A percentile compares a stretch with the other conserved stretches of the same genome.
phyloP scores from a whole-genome alignment of 1,140 invertebrate species.

The Euwallacea fornicatus region DNA sequence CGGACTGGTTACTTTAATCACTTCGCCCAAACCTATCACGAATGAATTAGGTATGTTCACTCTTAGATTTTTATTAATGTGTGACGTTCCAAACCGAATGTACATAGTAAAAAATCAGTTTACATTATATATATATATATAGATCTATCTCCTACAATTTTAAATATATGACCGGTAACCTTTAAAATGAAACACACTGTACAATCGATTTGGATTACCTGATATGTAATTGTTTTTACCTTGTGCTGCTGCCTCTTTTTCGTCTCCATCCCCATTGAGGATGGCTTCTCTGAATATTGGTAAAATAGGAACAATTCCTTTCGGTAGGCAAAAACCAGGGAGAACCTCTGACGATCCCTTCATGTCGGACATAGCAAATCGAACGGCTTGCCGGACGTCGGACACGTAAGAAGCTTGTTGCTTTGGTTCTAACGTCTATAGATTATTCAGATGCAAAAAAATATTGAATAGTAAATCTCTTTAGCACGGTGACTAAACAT shows the following conservation, averaged over 20 bases:
- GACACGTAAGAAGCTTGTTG: constrained; percentile 82
- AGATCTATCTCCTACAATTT: no score
- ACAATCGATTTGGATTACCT: no score
- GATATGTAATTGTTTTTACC: constrained; percentile 1
- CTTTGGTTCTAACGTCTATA: constrained; percentile 73
- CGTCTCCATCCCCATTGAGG: constrained; percentile 89
- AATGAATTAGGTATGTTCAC: neutral
- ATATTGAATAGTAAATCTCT: neutral
- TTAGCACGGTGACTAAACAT: neutral
- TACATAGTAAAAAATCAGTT: no score
- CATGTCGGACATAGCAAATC: constrained; percentile 85
- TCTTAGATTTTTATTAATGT: no score
- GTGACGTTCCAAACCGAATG: no score
- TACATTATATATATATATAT: no score
- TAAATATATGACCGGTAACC: no score
- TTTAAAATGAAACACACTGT: no score
- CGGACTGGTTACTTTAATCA: constrained; percentile 84
- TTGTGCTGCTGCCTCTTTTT: constrained; percentile 93
- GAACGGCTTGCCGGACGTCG: constrained; percentile 88
- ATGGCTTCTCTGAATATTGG: constrained; percentile 96
- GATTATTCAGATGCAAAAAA: constrained; percentile 23
- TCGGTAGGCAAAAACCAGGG: constrained; percentile 94
- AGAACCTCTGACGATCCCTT: constrained; percentile 69
- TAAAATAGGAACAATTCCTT: constrained; percentile 88
- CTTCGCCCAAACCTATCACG: constrained; percentile 77